phyloP scores from a whole-genome alignment of 2,797 vertebrate genomes.

The Karalla daura region DNA sequence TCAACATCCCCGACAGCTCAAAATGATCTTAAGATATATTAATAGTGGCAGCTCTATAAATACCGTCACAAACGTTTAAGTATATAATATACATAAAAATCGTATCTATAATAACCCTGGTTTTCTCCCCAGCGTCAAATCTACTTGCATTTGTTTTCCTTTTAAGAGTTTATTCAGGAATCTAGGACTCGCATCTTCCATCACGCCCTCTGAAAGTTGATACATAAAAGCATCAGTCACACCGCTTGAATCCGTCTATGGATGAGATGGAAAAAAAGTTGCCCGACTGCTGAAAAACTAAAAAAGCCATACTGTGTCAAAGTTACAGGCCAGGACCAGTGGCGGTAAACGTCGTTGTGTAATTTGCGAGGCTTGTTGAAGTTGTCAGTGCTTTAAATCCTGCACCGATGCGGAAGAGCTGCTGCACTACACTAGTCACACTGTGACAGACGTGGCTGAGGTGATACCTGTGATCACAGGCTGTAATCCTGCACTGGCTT shows the following conservation, averaged over 20 bases:
- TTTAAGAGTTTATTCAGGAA: constrained; percentile 17
- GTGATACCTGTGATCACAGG: constrained; percentile 20
- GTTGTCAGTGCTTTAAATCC: too few species aligned
- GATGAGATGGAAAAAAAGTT: constrained; percentile 4
- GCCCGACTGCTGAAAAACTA: too few species aligned
- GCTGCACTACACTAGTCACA: background rate
- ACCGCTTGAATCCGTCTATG: background rate
- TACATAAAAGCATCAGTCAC: constrained; percentile 2
- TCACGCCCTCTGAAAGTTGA: constrained; percentile 9
- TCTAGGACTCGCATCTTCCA: constrained; percentile 46
- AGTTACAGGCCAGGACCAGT: constrained; percentile 36
- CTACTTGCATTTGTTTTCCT: constrained; percentile 22
- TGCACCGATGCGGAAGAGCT: constrained; percentile 23
- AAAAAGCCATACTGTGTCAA: constrained; percentile 17
- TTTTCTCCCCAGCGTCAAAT: too few species aligned
- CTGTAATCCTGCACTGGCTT: too few species aligned
- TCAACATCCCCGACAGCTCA: background rate
- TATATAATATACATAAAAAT: too few species aligned
- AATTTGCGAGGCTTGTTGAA: constrained; percentile 32
- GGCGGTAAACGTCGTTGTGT: too few species aligned
- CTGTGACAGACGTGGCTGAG: constrained; percentile 22
- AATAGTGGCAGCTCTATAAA: background rate
- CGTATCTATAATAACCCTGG: too few species aligned
- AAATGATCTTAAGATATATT: background rate
- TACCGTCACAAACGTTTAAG: background rate